Evolutionary conservation across 2,888 invertebrate species (phyloP), one percentile per base, ranked within the genome.

Genomic region (Monopis laevigella): DNA sequence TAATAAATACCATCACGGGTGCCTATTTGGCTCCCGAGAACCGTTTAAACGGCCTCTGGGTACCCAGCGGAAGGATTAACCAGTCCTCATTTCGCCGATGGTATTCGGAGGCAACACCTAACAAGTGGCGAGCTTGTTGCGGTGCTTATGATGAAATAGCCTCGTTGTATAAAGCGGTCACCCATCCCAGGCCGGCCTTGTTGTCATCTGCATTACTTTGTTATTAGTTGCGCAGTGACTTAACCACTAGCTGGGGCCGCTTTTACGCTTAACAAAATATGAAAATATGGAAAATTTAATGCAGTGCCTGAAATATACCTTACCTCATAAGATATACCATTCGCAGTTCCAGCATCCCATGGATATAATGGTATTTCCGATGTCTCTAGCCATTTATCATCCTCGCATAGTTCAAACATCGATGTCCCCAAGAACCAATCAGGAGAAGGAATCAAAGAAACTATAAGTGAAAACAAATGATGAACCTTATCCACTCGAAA

Each of bases 401-500:
- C 48, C 3, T 60, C 60, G 43, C 78, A 80, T 7, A 80, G 58
- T 34, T 80, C 78, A 46, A 75, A 77, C 39, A 56, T 62, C 2
- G 62, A 58, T 1, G 68, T 69, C 0, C 80, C 80, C 4, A 80
- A 49, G 45, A 80, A 80, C 80, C 80, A 80, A 42, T 80, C 78
- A 0, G 80, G 80, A 0, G 78, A 78, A 0, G 80, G 78, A 28
- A 62, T 65, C 62, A 80, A 65, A 2, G 65, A 73, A 4, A 77
- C 62, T 0, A 62, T 65, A 11, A 75, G 47, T 8, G 77, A 75
- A 54, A 80, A 72, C 19, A 72, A 48, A 43, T 80, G 78, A 48
- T 78, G 73, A 35, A 56, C 51, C n/a, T 62, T 58, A 45, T 78
- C 77, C 0, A 69, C 74, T 29, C 78, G 58, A 53, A 80, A 75